These are phyloP conservation scores for Lithophane leautieri DNA, from an alignment of 2,888 invertebrate genomes.

Conservation along the genomic window DNA sequence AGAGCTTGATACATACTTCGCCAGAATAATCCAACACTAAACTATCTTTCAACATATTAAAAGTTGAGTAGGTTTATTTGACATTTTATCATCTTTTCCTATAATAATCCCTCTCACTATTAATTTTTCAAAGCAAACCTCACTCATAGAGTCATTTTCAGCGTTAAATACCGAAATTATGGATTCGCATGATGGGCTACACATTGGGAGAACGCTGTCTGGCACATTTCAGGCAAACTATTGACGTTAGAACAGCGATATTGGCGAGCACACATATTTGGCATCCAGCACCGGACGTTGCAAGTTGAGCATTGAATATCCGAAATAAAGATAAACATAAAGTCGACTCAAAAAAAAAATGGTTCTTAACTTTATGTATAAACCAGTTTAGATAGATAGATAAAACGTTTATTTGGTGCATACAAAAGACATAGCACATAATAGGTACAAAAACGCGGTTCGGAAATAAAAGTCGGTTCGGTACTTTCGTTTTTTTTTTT, in stretches of 20 bases:
- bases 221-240: constrained; percentile 55
- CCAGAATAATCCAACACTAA: background rate
- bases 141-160: constrained; percentile 3
- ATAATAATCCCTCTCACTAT: background rate
- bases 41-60: background rate
- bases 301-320: constrained; percentile 24
- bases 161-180: constrained; percentile 46
- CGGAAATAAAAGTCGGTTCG: too few relatives aligned
- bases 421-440: too few relatives aligned
- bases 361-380: background rate
- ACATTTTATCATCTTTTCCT: background rate
- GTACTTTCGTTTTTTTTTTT: background rate
- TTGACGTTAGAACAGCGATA: constrained; percentile 56
- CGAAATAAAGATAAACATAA: constrained; percentile 4
- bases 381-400: background rate
- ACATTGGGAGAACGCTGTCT: constrained; percentile 47
- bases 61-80: background rate
- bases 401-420: too few relatives aligned
- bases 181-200: constrained; percentile 21
- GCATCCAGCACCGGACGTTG: constrained; percentile 30
- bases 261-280: constrained; percentile 62
- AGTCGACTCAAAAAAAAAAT: background rate
- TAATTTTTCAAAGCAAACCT: background rate
- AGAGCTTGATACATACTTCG: background rate
- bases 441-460: too few relatives aligned